These are phyloP conservation scores for Paracanthobrama guichenoti DNA, from an alignment of 2,113 vertebrate genomes.

Conservation along the genomic window DNA sequence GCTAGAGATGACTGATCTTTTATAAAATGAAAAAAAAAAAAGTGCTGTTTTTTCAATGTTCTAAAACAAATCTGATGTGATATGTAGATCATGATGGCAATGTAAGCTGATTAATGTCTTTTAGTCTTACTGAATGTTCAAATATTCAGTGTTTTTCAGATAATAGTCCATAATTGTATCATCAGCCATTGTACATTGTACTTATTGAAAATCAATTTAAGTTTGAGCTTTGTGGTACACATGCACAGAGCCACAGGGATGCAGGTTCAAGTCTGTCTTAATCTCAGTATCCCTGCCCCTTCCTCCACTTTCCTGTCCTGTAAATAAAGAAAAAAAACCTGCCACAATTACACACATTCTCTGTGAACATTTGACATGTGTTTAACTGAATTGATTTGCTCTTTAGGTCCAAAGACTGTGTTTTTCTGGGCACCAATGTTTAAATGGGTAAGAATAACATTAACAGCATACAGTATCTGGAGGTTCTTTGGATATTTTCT, in stretches of 20 bases:
- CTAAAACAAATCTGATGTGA: neutral
- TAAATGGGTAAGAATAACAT: constrained; percentile 89
- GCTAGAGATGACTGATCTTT: neutral
- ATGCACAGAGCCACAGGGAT: neutral
- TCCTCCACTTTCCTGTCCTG: neutral
- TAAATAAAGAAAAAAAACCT: neutral
- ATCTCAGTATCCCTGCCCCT: neutral
- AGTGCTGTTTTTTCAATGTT: neutral
- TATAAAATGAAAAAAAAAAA: neutral
- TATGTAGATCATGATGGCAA: neutral
- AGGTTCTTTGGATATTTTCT: neutral
- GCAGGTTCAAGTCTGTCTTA: neutral
- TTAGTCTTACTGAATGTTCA: neutral
- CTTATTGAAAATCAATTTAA: neutral
- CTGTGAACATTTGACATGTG: neutral
- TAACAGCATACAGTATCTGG: neutral
- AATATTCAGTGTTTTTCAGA: neutral
- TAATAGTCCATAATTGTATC: neutral
- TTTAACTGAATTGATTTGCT: constrained; percentile 42
- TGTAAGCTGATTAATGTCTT: neutral
- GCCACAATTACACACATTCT: neutral
- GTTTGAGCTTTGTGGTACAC: neutral
- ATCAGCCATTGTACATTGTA: neutral
- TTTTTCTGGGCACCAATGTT: constrained; percentile 99
- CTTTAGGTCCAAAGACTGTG: constrained; percentile 91